Base-by-base conservation (phyloP, 30 jellyfish, hydroid and myxozoan genomes). In the Chrysaora quinquecirrha region DNA sequence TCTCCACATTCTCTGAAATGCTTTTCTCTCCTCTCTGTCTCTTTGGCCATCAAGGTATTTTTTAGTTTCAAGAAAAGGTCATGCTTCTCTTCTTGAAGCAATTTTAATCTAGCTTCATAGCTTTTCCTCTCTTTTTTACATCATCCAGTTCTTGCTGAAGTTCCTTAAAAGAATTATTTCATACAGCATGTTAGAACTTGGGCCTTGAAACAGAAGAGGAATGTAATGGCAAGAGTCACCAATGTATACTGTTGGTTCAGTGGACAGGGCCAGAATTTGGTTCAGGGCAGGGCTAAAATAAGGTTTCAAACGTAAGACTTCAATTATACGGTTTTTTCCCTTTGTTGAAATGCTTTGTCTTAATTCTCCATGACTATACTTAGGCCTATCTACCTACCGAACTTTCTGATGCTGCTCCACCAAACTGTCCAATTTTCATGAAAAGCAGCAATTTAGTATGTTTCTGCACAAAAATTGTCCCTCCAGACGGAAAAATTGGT, bases 31-130 rank as follows among this genome's bases (percentile, higher is more conserved):
- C 83, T 30, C 14, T 50, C 83, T 24, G 24, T 64, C 25, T 80
- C 90, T 33, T 80, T 80, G 46, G 90, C 90, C 83, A 80, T 64
- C 50, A 80, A 32, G 34, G 90, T 21, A 48, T 48, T 65, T 23
- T 80, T 80, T 69, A 80, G 63, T 43, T 49, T 31, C 24, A 67
- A 28, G 25, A 80, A 80, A 32, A 80, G 63, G 30, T 80, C 73
- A 69, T 80, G 90, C 30, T 80, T 80, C 14, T 35, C 50, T 35
- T 80, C 90, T 49, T 80, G 90, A 48, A 80, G 43, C 7, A 34
- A 31, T 54, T 80, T 80, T 35, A 80, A 11, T 2, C 67, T 65
- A 1, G 65, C 84, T 23, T 80, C 0, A 22, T n/a, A 21, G 56
- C 83, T 16, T 2, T 16, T 34, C 31, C 67, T 50, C 64, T 80